Conservation (phyloP, 2,888 invertebrate species). For the Muscina levida region DNA sequence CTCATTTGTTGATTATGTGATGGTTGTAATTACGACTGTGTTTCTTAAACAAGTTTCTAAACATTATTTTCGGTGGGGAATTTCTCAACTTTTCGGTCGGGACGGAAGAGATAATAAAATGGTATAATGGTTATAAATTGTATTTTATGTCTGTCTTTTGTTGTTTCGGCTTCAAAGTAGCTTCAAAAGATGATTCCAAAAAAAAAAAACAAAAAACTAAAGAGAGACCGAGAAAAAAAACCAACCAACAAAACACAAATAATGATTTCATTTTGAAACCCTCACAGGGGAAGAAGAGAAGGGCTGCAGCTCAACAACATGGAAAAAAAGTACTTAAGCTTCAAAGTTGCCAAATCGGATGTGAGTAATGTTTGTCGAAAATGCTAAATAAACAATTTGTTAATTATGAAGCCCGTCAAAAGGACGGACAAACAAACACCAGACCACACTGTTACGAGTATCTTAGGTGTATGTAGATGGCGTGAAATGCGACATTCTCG, state of each 20-base stretch:
- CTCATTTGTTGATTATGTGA: conserved; percentile 17
- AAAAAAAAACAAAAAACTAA: too few relatives aligned
- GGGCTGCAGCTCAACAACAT: too few relatives aligned
- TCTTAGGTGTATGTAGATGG: background rate
- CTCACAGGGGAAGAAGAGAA: background rate
- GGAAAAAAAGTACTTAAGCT: conserved; percentile 27
- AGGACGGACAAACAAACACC: too few relatives aligned
- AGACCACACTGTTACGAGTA: background rate
- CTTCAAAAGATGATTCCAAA: too few relatives aligned
- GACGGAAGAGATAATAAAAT: conserved; percentile 38
- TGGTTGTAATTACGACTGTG: conserved; percentile 16
- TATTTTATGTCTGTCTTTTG: conserved; percentile 15
- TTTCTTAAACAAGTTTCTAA: conserved; percentile 1
- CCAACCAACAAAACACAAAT: background rate
- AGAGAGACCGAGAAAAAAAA: background rate
- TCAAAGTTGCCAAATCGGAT: conserved; percentile 22
- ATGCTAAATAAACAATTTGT: conserved; percentile 24
- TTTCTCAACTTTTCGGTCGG: background rate
- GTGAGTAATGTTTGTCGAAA: conserved; percentile 23
- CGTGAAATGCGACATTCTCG: too few relatives aligned
- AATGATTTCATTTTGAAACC: background rate
- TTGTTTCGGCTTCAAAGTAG: background rate
- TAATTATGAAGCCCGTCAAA: too few relatives aligned
- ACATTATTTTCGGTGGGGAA: background rate
- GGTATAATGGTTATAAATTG: conserved; percentile 33